Evolutionary conservation across 1,140 invertebrate species (phyloP).

Genomic region (Ceratitis capitata): DNA sequence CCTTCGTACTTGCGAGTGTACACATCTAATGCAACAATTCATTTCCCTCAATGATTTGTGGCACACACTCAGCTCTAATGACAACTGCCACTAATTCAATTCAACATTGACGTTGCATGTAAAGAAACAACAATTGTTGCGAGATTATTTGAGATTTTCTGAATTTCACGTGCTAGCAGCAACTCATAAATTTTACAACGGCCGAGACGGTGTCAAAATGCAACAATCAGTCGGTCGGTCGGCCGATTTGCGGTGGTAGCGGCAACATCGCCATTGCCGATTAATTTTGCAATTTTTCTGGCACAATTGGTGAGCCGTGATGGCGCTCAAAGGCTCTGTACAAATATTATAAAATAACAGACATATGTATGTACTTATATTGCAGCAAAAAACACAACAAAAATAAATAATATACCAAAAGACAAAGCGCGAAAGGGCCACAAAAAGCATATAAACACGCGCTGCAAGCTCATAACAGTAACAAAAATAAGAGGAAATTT

Average conservation of each 20-base stretch:
- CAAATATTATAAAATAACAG: background rate
- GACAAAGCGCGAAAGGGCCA: background rate
- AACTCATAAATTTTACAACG: background rate
- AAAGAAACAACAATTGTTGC: slow-evolving; percentile 7
- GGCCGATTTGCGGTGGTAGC: slow-evolving; percentile 3
- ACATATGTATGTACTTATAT: background rate
- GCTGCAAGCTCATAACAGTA: background rate
- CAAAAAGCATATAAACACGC: slow-evolving; percentile 18
- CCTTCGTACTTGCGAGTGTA: too few species aligned
- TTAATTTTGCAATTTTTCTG: slow-evolving; percentile 39
- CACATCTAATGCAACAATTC: background rate
- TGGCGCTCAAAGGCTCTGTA: background rate
- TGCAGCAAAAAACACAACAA: background rate
- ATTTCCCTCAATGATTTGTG: background rate
- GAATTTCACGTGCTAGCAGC: background rate
- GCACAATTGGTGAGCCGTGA: background rate
- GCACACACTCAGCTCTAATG: slow-evolving; percentile 12
- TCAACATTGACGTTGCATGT: background rate
- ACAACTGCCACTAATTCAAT: slow-evolving; percentile 30
- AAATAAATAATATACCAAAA: background rate
- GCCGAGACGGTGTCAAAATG: slow-evolving; percentile 16
- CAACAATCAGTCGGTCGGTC: too few species aligned
- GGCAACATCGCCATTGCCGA: slow-evolving; percentile 28
- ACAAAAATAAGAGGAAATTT: background rate
- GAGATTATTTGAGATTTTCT: slow-evolving; percentile 6